Conservation (phyloP, 2,888 invertebrate species). For the Melieria omissa region DNA sequence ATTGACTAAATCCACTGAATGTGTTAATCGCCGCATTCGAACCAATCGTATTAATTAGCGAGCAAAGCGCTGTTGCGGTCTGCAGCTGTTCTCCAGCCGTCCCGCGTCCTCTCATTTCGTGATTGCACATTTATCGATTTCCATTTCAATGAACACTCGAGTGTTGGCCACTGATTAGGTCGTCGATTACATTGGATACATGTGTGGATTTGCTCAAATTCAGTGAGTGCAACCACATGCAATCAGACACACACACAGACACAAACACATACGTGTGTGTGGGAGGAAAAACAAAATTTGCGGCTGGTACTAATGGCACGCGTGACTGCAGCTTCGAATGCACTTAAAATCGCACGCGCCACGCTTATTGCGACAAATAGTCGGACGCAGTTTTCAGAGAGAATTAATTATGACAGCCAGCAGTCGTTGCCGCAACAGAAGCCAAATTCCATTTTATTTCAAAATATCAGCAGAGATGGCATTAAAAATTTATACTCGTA, state of each 20-base stretch:
- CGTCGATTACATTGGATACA: too few relatives aligned
- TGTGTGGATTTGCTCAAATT: too few relatives aligned
- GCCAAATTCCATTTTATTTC: too few relatives aligned
- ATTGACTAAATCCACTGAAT: not conserved
- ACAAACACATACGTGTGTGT: too few relatives aligned
- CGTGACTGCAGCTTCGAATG: constrained; percentile 13
- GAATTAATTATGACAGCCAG: too few relatives aligned
- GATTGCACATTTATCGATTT: constrained; percentile 33
- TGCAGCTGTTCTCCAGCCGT: not conserved
- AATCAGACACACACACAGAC: too few relatives aligned
- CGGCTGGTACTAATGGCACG: constrained; percentile 16
- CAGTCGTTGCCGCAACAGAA: too few relatives aligned
- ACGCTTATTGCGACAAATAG: too few relatives aligned
- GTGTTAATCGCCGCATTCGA: not conserved
- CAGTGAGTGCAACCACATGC: too few relatives aligned
- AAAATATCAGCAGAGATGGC: too few relatives aligned
- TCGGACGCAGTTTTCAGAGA: too few relatives aligned
- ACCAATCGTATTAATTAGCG: not conserved
- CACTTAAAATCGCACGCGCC: not conserved
- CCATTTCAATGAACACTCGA: constrained; percentile 20
- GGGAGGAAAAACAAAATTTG: not conserved
- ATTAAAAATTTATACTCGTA: too few relatives aligned
- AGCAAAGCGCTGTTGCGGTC: not conserved
- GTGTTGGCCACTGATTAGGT: not conserved
- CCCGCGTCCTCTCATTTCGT: not conserved